Percentiles rank a stretch among this genome's conserved stretches.
phyloP scores from a whole-genome alignment of 2,113 vertebrate species.

The Phasianus colchicus region DNA sequence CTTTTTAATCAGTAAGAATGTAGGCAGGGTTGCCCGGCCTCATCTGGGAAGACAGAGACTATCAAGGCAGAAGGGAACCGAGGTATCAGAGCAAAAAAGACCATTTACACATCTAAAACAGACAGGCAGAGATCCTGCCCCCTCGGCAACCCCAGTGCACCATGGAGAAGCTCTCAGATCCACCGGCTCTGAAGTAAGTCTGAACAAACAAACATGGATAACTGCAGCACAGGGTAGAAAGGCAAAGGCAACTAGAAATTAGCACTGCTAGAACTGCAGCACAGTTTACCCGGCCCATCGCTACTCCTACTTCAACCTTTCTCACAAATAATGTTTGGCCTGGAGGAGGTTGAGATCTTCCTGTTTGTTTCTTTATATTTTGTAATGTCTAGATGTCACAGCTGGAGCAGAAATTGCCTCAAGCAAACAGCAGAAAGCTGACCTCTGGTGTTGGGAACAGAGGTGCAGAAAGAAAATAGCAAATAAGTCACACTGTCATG shows the following conservation, averaged over 20 bases:
- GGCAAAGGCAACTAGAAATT: not conserved
- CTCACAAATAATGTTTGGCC: not conserved
- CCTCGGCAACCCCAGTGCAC: not conserved
- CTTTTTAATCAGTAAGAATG: not conserved
- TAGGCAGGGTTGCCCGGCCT: not conserved
- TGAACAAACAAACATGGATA: not conserved
- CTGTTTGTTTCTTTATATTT: not conserved
- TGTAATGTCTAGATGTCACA: accelerated
- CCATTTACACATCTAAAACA: not conserved
- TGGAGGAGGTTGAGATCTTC: not conserved
- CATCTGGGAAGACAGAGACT: not conserved
- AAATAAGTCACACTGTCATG: not conserved
- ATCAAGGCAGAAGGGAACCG: not conserved
- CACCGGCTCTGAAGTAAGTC: not conserved
- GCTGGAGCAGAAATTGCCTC: not conserved
- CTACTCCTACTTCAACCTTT: not conserved
- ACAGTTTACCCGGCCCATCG: accelerated
- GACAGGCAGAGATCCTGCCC: not conserved
- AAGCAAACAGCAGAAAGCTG: slow-evolving; percentile 27
- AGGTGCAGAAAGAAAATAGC: not conserved
- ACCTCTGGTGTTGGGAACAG: slow-evolving; percentile 21
- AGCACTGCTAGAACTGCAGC: not conserved
- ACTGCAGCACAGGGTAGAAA: not conserved
- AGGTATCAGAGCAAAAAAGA: not conserved
- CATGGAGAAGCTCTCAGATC: accelerated